Evolutionary conservation across 2,888 invertebrate species (phyloP).

Genomic region (Eupithecia tripunctaria): DNA sequence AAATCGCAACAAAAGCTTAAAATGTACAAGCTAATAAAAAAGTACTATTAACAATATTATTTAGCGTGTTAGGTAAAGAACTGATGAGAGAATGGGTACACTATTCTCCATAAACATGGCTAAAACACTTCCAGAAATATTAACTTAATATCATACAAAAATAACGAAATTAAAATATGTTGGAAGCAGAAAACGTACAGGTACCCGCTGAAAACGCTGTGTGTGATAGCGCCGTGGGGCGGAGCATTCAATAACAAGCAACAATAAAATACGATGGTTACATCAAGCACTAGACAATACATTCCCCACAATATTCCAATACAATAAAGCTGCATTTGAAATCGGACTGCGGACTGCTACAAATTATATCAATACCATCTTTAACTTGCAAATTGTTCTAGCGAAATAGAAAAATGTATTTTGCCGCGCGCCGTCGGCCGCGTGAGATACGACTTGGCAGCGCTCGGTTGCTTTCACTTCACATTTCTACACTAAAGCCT

Average conservation of each 20-base stretch:
- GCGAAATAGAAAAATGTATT: conserved; percentile 46
- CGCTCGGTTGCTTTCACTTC: conserved; percentile 50
- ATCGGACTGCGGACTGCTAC: conserved; percentile 33
- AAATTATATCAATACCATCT: conserved; percentile 45
- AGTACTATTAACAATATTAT: no score
- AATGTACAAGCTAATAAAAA: no score
- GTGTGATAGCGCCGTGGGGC: neutral
- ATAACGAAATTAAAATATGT: neutral
- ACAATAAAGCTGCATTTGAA: conserved; percentile 30
- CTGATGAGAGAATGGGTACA: neutral
- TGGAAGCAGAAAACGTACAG: neutral
- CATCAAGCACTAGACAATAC: neutral
- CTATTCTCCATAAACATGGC: neutral
- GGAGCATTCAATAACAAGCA: conserved; percentile 4
- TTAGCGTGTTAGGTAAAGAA: neutral
- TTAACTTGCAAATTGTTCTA: conserved; percentile 48
- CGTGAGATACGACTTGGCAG: conserved; percentile 48
- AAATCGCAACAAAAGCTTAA: neutral
- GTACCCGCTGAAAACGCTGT: neutral
- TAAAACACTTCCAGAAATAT: neutral
- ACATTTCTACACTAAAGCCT: conserved; percentile 52
- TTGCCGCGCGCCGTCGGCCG: conserved; percentile 23
- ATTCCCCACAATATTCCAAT: conserved; percentile 1
- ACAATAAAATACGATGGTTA: neutral
- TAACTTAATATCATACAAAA: neutral